A percentile compares a stretch with the other conserved stretches of the same genome.
Conservation (phyloP, 2,888 invertebrate genomes). For the Oscheius sp. region DNA sequence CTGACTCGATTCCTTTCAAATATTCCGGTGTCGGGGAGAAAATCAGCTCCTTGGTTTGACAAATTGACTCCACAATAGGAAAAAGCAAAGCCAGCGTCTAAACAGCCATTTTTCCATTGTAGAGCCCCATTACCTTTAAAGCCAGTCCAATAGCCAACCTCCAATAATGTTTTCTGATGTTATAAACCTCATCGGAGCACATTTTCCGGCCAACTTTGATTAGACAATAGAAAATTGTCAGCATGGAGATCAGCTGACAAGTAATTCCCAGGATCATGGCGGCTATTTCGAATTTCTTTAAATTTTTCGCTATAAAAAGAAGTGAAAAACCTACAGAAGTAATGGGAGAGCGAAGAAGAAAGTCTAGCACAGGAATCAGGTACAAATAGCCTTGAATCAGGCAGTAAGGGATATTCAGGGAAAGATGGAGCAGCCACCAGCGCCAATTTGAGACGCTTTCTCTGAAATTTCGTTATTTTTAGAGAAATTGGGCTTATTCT, state of each 20-base stretch:
- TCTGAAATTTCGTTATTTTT: background rate
- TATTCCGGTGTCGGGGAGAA: background rate
- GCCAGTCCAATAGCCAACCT: conserved; percentile 14
- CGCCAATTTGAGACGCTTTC: background rate
- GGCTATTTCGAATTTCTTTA: conserved; percentile 2
- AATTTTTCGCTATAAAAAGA: no score
- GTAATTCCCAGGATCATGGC: conserved; percentile 8
- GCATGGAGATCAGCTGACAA: background rate
- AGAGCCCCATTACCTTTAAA: background rate
- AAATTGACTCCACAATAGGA: conserved; percentile 7
- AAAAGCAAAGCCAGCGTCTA: conserved; percentile 5
- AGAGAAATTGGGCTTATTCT: background rate
- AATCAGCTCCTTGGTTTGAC: background rate
- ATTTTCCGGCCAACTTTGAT: conserved; percentile 8
- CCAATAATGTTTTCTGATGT: background rate
- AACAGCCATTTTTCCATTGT: no score
- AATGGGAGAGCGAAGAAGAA: background rate
- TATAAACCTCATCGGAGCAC: background rate
- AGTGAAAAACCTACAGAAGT: no score
- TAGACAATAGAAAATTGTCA: conserved; percentile 7
- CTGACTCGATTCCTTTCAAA: background rate
- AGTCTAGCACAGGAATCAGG: background rate
- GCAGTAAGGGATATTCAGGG: conserved; percentile 11
- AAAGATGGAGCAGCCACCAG: conserved; percentile 1
- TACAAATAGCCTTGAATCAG: conserved; percentile 9